Evolutionary conservation across 1,140 invertebrate genomes (phyloP), one percentile per base, ranked within the genome.

Genomic region (Condylostylus longicornis): DNA sequence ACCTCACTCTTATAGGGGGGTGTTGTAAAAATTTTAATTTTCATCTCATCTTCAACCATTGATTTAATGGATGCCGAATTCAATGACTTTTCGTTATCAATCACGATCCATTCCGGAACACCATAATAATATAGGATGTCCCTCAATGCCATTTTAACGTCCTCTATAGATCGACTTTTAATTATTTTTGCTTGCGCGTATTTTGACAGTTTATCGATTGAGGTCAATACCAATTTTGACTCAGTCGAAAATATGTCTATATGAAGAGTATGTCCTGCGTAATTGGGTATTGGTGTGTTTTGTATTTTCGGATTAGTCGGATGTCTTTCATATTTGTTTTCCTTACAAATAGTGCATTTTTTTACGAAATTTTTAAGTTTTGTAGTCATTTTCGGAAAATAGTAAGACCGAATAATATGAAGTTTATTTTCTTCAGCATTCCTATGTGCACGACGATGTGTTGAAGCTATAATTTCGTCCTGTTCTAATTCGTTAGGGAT

Each of bases 151-250:
- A 21, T 5, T 27, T 32, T 41, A 19, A 44, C 2, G n/a, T 44
- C 36, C 36, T 42, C 22, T 8, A 37, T 9, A 10, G 41, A 35
- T 33, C 36, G 42, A 32, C 40, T 42, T 15, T 42, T 45, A 6
- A 45, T 2, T 8, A 40, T 18, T 14, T 37, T 37, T 13, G 31
- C 15, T 37, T 42, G 37, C 0, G 34, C 41, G 21, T 37, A 40
- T 31, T 45, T 45, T 8, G 40, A 42, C 14, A 45, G 42, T 36
- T 44, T 45, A 20, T 42, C 40, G 17, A 45, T 36, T 4, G 37
- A 33, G 4, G 37, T 42, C 8, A 45, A 30, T 10, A 42, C 18
- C 35, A 30, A 4, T 5, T 37, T 2, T 20, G 22, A 33, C 28
- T 39, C 8, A 4, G 37, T 35, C 9, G 13, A 5, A 14, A 32